phyloP scores from a whole-genome alignment of 2,113 vertebrate genomes.

The Pholis gunnellus region DNA sequence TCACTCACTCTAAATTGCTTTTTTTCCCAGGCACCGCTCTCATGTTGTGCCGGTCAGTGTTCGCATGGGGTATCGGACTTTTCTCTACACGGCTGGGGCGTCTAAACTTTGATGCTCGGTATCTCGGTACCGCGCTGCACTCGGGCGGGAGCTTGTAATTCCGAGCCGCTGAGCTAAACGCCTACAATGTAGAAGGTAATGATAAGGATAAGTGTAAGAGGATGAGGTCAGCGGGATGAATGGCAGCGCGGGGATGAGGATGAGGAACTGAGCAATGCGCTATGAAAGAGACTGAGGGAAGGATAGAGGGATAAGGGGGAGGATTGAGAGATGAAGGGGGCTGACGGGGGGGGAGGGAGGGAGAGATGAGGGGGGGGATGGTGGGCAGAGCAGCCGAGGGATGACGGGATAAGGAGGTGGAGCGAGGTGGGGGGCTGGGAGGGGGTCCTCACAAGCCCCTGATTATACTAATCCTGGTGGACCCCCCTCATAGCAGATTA shows the following conservation, averaged over 20 bases:
- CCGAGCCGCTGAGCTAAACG: conserved; percentile 69
- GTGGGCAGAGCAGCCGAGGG: conserved; percentile 50
- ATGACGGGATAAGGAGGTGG: conserved; percentile 65
- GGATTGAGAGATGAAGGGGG: conserved; percentile 52
- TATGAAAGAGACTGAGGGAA: conserved; percentile 52
- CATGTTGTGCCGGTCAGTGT: conserved; percentile 18
- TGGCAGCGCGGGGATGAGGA: conserved; percentile 49
- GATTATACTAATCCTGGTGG: conserved; percentile 82
- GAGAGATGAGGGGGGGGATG: conserved; percentile 60
- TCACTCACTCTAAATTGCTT: conserved; percentile 32
- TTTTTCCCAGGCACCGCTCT: not conserved
- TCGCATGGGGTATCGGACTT: conserved; percentile 30
- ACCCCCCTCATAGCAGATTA: conserved; percentile 74
- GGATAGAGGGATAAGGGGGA: conserved; percentile 60
- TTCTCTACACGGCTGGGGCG: conserved; percentile 17
- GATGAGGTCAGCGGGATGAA: conserved; percentile 73
- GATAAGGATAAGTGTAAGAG: conserved; percentile 77
- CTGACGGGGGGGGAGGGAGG: conserved; percentile 43
- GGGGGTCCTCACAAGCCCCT: conserved; percentile 61
- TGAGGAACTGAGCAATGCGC: conserved; percentile 43
- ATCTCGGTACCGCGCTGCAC: conserved; percentile 47
- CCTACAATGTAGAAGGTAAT: conserved; percentile 70
- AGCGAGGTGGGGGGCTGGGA: conserved; percentile 33
- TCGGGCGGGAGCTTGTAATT: conserved; percentile 63
- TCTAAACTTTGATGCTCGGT: conserved; percentile 53